phyloP scores from a whole-genome alignment of 2,888 invertebrate genomes.

The Dinocampus coccinellae region DNA sequence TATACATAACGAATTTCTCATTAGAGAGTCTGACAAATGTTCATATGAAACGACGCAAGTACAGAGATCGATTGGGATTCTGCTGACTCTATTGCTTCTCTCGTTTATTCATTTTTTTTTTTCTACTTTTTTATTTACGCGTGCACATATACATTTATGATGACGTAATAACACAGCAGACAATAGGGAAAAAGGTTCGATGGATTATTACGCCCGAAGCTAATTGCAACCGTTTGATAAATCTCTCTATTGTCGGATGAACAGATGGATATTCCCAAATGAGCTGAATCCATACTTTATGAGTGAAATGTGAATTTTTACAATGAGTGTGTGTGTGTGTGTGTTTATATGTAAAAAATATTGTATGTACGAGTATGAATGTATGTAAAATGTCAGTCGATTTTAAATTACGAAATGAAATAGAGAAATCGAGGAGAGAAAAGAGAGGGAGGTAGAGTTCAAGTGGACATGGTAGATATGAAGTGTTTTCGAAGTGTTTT shows the following conservation, averaged over 20 bases:
- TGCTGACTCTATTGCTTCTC: slow-evolving; percentile 11
- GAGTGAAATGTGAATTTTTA: slow-evolving; percentile 17
- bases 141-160: slow-evolving; percentile 7
- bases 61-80: slow-evolving; percentile 16
- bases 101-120: too few species aligned
- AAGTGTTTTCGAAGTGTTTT: slow-evolving; percentile 15
- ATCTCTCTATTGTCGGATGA: slow-evolving; percentile 30
- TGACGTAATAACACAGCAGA: slow-evolving; percentile 17
- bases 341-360: neutral
- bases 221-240: slow-evolving; percentile 37
- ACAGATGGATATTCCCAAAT: slow-evolving; percentile 29
- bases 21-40: slow-evolving; percentile 14
- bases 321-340: neutral
- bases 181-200: slow-evolving; percentile 19
- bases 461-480: neutral
- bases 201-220: slow-evolving; percentile 27
- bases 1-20: neutral
- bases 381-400: neutral
- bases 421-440: slow-evolving; percentile 10
- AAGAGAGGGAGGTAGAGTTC: too few species aligned
- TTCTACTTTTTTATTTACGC: neutral
- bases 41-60: neutral
- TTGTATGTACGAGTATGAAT: neutral
- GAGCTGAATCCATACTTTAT: slow-evolving; percentile 35
- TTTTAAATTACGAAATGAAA: neutral